These are phyloP conservation scores for Agrochola lota DNA, from an alignment of 2,888 invertebrate genomes.

Conservation along the genomic window DNA sequence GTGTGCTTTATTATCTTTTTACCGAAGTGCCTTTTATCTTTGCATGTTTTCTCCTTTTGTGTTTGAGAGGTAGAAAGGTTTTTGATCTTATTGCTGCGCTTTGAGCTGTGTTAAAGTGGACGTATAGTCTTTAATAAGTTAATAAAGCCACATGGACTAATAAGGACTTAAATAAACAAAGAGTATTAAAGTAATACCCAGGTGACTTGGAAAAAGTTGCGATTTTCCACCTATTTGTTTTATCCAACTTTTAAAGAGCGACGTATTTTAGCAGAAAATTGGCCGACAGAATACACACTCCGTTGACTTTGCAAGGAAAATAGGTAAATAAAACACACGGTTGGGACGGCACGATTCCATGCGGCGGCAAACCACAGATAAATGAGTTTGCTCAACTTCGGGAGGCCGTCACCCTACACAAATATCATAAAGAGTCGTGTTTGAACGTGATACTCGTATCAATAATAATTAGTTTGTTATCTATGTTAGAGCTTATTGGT, in stretches of 20 bases:
- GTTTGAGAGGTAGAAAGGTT: conserved; percentile 1
- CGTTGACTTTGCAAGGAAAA: conserved; percentile 57
- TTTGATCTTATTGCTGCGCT: conserved; percentile 16
- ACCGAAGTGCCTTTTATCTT: conserved; percentile 29
- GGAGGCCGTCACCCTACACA: conserved; percentile 45
- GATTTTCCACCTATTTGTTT: conserved; percentile 29
- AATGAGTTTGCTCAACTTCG: conserved; percentile 57
- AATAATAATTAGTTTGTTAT: conserved; percentile 43
- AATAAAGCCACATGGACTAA: background rate
- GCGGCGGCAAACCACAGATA: conserved; percentile 49
- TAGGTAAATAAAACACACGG: conserved; percentile 56
- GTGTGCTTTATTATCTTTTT: conserved; percentile 27
- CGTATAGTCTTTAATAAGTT: background rate
- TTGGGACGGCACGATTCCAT: conserved; percentile 18
- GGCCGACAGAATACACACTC: conserved; percentile 52
- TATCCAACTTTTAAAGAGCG: conserved; percentile 30
- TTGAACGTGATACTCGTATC: conserved; percentile 43
- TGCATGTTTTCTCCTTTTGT: conserved; percentile 20
- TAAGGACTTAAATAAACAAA: background rate
- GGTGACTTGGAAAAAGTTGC: conserved; percentile 1
- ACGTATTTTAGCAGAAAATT: conserved; percentile 51
- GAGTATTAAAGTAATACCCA: background rate
- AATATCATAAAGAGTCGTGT: conserved; percentile 52
- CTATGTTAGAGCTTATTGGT: conserved; percentile 2
- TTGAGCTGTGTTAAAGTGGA: conserved; percentile 14